Conservation (phyloP, 2,113 vertebrate species). For the Hippocampus guttulatus region DNA sequence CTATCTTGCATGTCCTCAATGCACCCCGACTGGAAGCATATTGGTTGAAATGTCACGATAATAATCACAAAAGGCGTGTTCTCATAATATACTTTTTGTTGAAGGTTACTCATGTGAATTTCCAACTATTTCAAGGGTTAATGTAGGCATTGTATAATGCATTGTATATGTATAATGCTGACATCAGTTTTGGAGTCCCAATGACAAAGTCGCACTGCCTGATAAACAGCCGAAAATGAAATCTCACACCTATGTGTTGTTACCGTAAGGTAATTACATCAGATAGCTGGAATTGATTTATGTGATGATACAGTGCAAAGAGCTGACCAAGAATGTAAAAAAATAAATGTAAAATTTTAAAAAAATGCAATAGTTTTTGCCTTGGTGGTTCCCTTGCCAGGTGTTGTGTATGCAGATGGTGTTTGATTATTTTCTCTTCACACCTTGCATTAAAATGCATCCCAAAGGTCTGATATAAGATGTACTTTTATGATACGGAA, state of each 20-base stretch:
- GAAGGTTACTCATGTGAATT: too few relatives aligned
- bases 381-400: background rate
- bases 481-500: conserved; percentile 11
- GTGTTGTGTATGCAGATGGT: conserved; percentile 7
- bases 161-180: conserved; percentile 19
- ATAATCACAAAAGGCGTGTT: too few relatives aligned
- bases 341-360: too few relatives aligned
- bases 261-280: conserved; percentile 31
- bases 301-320: background rate
- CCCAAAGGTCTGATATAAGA: background rate
- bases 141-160: too few relatives aligned
- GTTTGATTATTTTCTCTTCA: conserved; percentile 5
- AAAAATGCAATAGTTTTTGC: background rate
- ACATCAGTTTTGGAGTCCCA: conserved; percentile 24
- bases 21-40: too few relatives aligned
- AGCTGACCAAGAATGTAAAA: conserved; percentile 16
- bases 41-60: too few relatives aligned
- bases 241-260: conserved; percentile 41
- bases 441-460: conserved; percentile 3
- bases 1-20: too few relatives aligned
- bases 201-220: conserved; percentile 10
- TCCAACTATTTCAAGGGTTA: too few relatives aligned
- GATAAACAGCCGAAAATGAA: conserved; percentile 37
- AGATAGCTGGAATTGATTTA: conserved; percentile 17
- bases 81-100: too few relatives aligned